Evolutionary conservation across 2,797 vertebrate genomes (phyloP), one percentile per base, ranked within the genome.

Genomic region (Orestias chungarensis): DNA sequence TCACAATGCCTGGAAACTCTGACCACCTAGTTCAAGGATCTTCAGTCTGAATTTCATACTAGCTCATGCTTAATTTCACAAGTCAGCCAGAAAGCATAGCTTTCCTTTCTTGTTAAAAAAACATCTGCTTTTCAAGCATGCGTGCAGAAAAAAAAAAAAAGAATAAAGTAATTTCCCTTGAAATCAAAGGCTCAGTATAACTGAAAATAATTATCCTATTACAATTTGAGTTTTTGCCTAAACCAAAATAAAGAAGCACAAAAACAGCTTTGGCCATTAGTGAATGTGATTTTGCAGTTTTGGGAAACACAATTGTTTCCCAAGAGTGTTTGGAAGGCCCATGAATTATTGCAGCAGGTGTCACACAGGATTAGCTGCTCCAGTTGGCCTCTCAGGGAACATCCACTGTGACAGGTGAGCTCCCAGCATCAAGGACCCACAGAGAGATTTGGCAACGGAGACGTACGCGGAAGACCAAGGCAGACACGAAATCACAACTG

Each of bases 341-440:
- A 92, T 92, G 86, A 93, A 93, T 93, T 92, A 94, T 93, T 93
- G 79, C 92, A 90, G 91, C 89, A 87, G 82, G 88, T 91, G 90
- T 94, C 93, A 82, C 75, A 73, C 80, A 70, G 88, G 88, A 94
- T 94, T 91, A 94, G 84, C 86, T 83, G 90, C 93, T 92, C 89
- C 83, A 90, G 85, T 92, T 92, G 89, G 86, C 86, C 86, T 89
- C 87, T 88, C 80, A 82, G 90, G 89, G 88, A 92, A 92, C 91
- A 90, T 89, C 75, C 81, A 90, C 87, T 87, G 79, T 91, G 92
- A 94, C 93, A 93, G 91, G 93, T 93, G 87, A 83, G 91, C 85
- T 88, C 80, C 76, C 82, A 86, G 89, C 87, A 85, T 90, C 86
- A 84, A 91, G 87, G 86, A 87, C 80, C 82, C 75, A 9, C 43